Evolutionary conservation across 2,888 invertebrate species (phyloP).

Genomic region (Gymnocheta viridis): DNA sequence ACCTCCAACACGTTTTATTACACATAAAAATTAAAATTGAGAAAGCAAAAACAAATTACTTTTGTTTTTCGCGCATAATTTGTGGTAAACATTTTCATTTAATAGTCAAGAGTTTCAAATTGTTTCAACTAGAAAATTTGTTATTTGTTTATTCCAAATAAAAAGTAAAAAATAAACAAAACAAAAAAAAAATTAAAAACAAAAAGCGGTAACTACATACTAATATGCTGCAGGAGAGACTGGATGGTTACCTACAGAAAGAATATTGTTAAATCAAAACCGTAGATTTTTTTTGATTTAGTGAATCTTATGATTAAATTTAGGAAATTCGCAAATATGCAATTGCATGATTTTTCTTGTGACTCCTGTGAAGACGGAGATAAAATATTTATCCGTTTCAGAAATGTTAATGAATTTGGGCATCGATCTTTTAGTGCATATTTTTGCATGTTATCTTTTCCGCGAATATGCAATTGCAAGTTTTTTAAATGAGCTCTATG

Average conservation of each 20-base stretch:
- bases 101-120: slow-evolving; percentile 57
- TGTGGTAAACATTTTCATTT: slow-evolving; percentile 68
- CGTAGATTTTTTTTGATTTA: no score
- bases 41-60: neutral
- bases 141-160: slow-evolving; percentile 51
- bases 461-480: no score
- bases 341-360: no score
- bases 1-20: slow-evolving; percentile 42
- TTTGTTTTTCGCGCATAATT: slow-evolving; percentile 63
- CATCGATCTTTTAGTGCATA: no score
- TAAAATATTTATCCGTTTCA: no score
- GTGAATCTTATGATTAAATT: no score
- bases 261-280: neutral
- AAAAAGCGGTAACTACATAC: neutral
- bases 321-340: no score
- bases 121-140: slow-evolving; percentile 59
- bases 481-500: no score
- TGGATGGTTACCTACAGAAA: neutral
- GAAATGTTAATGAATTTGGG: no score
- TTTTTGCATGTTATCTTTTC: no score
- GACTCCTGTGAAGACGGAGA: no score
- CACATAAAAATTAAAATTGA: slow-evolving; percentile 53
- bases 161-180: neutral
- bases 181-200: slow-evolving; percentile 11
- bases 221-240: neutral